Conservation (phyloP, 2,888 invertebrate genomes). For the Acanthoscelides obtectus region DNA sequence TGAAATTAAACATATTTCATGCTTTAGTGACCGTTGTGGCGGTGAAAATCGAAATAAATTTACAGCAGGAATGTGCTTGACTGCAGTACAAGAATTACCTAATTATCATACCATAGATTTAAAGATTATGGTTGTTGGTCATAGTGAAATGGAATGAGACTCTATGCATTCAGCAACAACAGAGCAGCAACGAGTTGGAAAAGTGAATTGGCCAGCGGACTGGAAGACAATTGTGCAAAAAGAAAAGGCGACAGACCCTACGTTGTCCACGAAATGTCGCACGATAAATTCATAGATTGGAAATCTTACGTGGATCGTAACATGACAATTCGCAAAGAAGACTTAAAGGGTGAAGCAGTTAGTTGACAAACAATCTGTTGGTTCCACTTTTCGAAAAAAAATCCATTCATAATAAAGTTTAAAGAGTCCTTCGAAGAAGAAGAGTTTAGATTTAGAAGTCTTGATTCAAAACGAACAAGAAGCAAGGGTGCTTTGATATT, state of each 20-base stretch:
- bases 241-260: slow-evolving; percentile 13
- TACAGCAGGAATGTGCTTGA: slow-evolving; percentile 25
- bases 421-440: too few species aligned
- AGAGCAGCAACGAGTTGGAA: slow-evolving; percentile 23
- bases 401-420: too few species aligned
- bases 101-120: slow-evolving; percentile 24
- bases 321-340: slow-evolving; percentile 6
- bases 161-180: slow-evolving; percentile 24
- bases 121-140: slow-evolving; percentile 22
- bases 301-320: slow-evolving; percentile 8
- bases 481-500: too few species aligned
- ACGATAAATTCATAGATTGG: slow-evolving; percentile 9
- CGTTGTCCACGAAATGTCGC: slow-evolving; percentile 7
- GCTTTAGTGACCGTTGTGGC: slow-evolving; percentile 29
- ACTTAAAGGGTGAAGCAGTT: slow-evolving; percentile 1
- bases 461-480: too few species aligned
- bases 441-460: too few species aligned
- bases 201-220: slow-evolving; percentile 12
- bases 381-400: slow-evolving; percentile 1
- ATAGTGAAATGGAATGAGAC: slow-evolving; percentile 19
- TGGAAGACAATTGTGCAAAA: slow-evolving; percentile 16
- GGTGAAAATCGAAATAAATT: slow-evolving; percentile 31
- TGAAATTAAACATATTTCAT: slow-evolving; percentile 18
- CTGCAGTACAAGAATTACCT: slow-evolving; percentile 20
- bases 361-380: slow-evolving; percentile 11